These are phyloP conservation scores for Cataglyphis albicans DNA, from an alignment of 2,888 invertebrate species.

Conservation along the genomic window DNA sequence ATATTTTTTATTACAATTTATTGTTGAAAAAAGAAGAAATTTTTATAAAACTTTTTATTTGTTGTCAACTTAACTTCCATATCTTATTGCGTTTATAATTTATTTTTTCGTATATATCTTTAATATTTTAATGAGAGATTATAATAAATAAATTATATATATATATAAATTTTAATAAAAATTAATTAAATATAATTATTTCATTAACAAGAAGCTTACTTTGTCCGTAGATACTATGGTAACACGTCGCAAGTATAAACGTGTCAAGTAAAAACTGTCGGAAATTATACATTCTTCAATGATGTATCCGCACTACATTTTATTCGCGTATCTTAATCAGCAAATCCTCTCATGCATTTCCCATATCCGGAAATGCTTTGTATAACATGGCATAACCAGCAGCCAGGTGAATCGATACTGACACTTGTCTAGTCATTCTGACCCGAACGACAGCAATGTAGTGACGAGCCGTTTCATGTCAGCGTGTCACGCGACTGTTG, in stretches of 20 bases:
- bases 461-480: conserved; percentile 41
- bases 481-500: conserved; percentile 41
- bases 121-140: not conserved
- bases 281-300: conserved; percentile 30
- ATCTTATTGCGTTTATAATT: not conserved
- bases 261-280: conserved; percentile 24
- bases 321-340: conserved; percentile 16
- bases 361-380: conserved; percentile 21
- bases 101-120: not conserved
- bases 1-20: not conserved
- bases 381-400: conserved; percentile 47
- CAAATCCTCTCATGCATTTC: not conserved
- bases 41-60: not conserved
- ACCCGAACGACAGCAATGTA: conserved; percentile 26
- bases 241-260: conserved; percentile 5
- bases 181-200: not conserved
- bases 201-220: not conserved
- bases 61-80: not conserved
- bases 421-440: conserved; percentile 53
- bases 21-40: not conserved
- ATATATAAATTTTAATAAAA: not conserved
- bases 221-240: not conserved
- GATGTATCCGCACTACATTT: conserved; percentile 24
- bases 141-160: not conserved
- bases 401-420: conserved; percentile 60